Percentiles rank a stretch among this genome's conserved stretches.
Evolutionary conservation across 2,113 vertebrate genomes (phyloP).

Genomic region (Passer domesticus): DNA sequence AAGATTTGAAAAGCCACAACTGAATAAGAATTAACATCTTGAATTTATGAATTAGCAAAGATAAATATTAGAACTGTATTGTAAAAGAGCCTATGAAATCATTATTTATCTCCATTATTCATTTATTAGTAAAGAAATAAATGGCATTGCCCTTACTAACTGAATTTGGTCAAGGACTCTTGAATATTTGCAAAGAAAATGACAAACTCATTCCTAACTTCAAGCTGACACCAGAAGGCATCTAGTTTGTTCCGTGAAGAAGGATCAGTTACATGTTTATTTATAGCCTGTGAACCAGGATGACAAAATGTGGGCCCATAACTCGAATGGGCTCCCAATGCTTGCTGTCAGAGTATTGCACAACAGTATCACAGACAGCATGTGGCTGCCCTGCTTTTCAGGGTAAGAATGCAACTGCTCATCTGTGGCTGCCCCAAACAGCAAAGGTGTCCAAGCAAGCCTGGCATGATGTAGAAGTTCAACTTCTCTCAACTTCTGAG

Average conservation of each 20-base stretch:
- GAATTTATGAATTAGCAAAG: background rate
- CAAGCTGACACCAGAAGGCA: slow-evolving; percentile 14
- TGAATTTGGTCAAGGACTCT: background rate
- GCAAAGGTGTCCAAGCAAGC: background rate
- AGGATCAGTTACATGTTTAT: slow-evolving; percentile 33
- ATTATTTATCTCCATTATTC: background rate
- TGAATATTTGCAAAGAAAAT: background rate
- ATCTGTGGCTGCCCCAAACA: background rate
- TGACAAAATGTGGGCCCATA: slow-evolving; percentile 13
- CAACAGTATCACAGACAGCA: rapidly evolving
- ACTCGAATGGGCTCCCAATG: background rate
- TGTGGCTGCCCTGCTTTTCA: rapidly evolving
- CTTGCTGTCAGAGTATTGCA: background rate
- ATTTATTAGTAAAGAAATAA: background rate
- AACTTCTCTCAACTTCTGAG: background rate
- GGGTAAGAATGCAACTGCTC: background rate
- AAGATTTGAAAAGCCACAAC: background rate
- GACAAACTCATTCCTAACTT: background rate
- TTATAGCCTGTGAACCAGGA: slow-evolving; percentile 34
- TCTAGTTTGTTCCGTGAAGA: background rate
- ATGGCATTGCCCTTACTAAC: background rate
- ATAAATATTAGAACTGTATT: background rate
- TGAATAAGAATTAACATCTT: background rate
- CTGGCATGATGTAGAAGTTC: background rate
- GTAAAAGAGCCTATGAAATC: background rate